Evolutionary conservation across 2,888 invertebrate species (phyloP), one percentile per base, ranked within the genome.

Genomic region (Aromia moschata): DNA sequence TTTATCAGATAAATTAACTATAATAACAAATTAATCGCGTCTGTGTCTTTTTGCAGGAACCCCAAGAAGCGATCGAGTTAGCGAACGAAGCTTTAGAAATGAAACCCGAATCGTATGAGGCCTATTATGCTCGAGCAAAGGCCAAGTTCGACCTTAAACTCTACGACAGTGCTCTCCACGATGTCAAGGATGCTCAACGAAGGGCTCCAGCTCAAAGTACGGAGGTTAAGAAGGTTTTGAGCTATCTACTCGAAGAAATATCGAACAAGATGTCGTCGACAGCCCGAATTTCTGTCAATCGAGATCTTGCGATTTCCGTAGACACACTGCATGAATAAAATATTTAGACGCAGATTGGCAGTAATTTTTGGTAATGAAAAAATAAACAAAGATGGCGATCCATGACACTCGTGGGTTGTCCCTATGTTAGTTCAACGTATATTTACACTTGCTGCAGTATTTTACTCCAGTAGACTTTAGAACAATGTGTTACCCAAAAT

Each of bases 101-200:
- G 60, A 92, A 93, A 67, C 91, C 94, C 1, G 89, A 91, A 76
- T 95, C 94, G 1, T 96, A 93, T 77, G 96, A 96, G 81, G 96
- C 96, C 2, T 94, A 89, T 71, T 96, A 96, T 80, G 95, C 96
- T 2, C 86, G 95, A 77, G 91, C 96, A 0, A 89, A 96, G 75
- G 96, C 95, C 4, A 88, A 90, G 62, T 84, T 94, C 62, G 94
- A 95, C 56, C 83, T 89, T 51, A 87, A 88, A 67, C 83, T 88
- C 2, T 86, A 89, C 17, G 90, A 92, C 67, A 83, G 84, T 49
- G 94, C 96, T 0, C 82, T 95, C 14, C 85, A 87, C 1, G 96
- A 96, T 77, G 89, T 95, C 9, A 86, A 90, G 68, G 89, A 93
- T 76, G 96, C 96, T 0, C 78, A 93, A 17, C 81, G 87, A 25